Base-by-base conservation (phyloP, 2,888 invertebrate species). In the Himalopsyche japonica region DNA sequence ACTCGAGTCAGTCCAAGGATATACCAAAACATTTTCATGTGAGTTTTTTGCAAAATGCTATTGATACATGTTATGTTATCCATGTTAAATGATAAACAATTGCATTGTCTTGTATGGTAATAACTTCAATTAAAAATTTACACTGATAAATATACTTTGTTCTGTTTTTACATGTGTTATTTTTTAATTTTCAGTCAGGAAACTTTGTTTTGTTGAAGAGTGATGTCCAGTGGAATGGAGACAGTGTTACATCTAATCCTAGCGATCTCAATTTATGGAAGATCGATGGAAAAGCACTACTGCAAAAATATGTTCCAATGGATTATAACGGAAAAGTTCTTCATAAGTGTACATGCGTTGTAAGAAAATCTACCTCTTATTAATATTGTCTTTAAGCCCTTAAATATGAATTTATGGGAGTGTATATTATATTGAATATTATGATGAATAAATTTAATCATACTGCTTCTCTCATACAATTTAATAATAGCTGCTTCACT, bases 271-370 rank as follows among this genome's bases (percentile, higher is more conserved):
- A 94, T 87, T 91, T 95, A 88, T 95, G 95, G 95, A 94, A 94
- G 90, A 94, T 95, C 87, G 95, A 95, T 90, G 94, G 93, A 76
- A 94, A 94, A 88, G 93, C 94, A 86, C 91, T 95, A 88, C 89
- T 95, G 88, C 95, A 95, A 89, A 95, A 95, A 89, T 95, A 93
- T 90, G 93, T 95, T 88, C 93, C 94, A 48, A 92, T 93, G 91
- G 92, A 93, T 89, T 92, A 93, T 86, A 92, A 91, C 89, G 93
- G 93, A 86, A 92, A 92, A 89, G 89, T 91, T 76, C 89, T 93
- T 82, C 94, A 94, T 89, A 93, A 93, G 89, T 94, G 93, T 88
- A 94, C 94, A 88, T 94, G 94, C 89, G 93, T 93, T 89, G 94
- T 94, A 89, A 92, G 93, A 90, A 83, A 77, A 76, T 80, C 78